Base-by-base conservation (phyloP, 2,113 vertebrate genomes). In the Ellobius talpinus region DNA sequence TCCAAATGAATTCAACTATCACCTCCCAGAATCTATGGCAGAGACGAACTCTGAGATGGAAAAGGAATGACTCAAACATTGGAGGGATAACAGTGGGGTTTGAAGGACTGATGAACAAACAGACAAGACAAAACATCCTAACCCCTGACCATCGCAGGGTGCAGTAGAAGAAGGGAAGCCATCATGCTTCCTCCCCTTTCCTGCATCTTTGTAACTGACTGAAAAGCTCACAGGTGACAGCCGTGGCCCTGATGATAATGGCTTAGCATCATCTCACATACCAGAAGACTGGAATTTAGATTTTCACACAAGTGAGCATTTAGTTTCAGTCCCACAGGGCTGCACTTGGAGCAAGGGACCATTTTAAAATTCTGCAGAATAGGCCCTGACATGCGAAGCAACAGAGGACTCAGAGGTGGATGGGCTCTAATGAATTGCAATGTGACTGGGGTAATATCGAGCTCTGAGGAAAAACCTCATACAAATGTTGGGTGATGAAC, bases 281-380 rank as follows among this genome's bases (percentile, higher is more conserved):
- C 72, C 61, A 94, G 93, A 93, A 61, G 84, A 65, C 39, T 50
- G 47, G 85, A 82, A 95, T 92, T 95, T 96, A 84, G 90, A 97
- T 95, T 93, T 95, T 66, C 68, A 81, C 47, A 87, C 90, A 96
- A 94, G 74, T 55, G 73, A 96, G 76, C 79, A 92, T 94, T 95
- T 95, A 33, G 90, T 95, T 86, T 97, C 88, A 79, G 23, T 92
- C 94, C 72, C 81, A 89, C 3, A 10, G 93, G 92, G 66, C 90
- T 89, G 12, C 26, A 65, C 77, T 94, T 84, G 78, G 70, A 96
- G 68, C 77, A 94, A 94, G 45, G 50, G 65, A 89, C 84, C 70
- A 47, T 95, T 96, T 97, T 96, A 26, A 96, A 95, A 95, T 97
- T 97, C 97, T 58, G 74, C 11, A 65, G 77, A 96, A 88, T 94